phyloP scores from a whole-genome alignment of 2,113 vertebrate species.

The Haemorhous mexicanus region DNA sequence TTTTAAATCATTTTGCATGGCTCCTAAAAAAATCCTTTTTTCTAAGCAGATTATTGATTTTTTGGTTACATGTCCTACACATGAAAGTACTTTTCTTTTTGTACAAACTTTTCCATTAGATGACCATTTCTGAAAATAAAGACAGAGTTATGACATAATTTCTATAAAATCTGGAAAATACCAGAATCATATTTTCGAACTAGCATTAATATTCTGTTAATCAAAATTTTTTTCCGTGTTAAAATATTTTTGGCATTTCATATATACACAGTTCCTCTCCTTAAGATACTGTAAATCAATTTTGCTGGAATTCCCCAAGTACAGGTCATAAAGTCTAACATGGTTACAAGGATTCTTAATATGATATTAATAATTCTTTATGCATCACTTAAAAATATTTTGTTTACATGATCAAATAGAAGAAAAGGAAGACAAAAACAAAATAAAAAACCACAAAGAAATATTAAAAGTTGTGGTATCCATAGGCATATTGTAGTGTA shows the following conservation, averaged over 20 bases:
- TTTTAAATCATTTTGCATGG: neutral
- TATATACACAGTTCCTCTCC: neutral
- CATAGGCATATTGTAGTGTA: neutral
- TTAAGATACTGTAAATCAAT: neutral
- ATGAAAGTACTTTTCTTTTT: neutral
- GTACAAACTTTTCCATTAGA: neutral
- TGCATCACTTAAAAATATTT: neutral
- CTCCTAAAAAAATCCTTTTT: neutral
- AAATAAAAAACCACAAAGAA: neutral
- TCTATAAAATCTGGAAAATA: neutral
- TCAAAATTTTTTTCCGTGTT: neutral
- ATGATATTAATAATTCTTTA: neutral
- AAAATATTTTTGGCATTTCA: neutral
- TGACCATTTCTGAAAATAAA: neutral
- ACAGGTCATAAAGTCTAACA: neutral
- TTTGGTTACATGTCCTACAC: neutral
- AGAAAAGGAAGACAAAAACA: neutral
- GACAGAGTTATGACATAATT: neutral
- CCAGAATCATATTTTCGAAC: neutral
- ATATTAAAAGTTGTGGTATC: neutral
- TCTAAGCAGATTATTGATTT: neutral
- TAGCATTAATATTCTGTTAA: accelerated
- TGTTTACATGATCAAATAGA: neutral
- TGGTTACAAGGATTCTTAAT: neutral
- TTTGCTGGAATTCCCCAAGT: neutral